A percentile compares a stretch with the other conserved stretches of the same genome.
These are phyloP conservation scores for Dicrostonyx torquatus DNA, from an alignment of 2,797 vertebrate species.

Conservation along the genomic window DNA sequence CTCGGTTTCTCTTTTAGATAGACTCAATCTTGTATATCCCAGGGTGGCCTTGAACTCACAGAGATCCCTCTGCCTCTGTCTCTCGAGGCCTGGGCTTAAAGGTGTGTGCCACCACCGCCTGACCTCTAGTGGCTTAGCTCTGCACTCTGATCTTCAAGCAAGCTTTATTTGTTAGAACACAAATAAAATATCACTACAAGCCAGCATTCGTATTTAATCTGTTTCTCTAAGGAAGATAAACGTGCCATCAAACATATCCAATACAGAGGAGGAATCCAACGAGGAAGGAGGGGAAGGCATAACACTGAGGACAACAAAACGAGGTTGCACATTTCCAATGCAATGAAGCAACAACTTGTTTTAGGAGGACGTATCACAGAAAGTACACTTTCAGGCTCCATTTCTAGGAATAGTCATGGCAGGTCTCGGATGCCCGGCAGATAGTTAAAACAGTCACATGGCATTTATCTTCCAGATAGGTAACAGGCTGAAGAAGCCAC, in stretches of 20 bases:
- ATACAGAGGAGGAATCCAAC: not conserved
- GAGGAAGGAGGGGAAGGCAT: not conserved
- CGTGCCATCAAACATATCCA: not conserved
- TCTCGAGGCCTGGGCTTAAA: too few species aligned
- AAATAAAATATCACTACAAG: too few species aligned
- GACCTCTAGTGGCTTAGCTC: too few species aligned
- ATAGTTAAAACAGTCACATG: not conserved
- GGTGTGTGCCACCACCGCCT: too few species aligned
- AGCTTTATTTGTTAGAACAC: too few species aligned
- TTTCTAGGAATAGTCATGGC: not conserved
- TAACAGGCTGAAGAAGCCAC: not conserved
- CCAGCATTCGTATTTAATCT: not conserved
- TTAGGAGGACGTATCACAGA: not conserved
- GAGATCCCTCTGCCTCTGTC: too few species aligned
- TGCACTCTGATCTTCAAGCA: too few species aligned
- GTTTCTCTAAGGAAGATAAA: constrained; percentile 5
- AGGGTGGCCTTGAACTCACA: too few species aligned
- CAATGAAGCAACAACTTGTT: not conserved
- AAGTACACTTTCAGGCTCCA: not conserved
- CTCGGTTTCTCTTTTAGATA: too few species aligned
- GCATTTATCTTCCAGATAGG: not conserved
- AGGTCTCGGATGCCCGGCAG: not conserved
- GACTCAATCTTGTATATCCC: too few species aligned
- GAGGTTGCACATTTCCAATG: not conserved
- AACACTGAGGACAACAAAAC: not conserved